Percentiles rank a stretch among this genome's conserved stretches.
Conservation (phyloP, 2,113 vertebrate species). For the Physeter macrocephalus region DNA sequence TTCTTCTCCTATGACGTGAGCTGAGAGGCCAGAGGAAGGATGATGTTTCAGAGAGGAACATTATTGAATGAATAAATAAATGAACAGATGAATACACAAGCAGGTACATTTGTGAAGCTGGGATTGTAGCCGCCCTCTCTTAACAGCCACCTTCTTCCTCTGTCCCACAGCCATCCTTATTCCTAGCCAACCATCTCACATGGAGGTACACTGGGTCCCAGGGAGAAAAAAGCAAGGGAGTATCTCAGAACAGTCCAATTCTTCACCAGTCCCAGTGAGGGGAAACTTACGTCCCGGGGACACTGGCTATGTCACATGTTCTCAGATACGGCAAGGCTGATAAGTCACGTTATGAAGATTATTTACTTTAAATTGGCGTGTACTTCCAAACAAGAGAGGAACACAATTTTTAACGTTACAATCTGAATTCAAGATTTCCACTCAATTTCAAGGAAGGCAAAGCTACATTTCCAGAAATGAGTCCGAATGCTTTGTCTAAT, state of each 20-base stretch:
- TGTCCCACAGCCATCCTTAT: not conserved
- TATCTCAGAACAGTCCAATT: not conserved
- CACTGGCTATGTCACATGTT: not conserved
- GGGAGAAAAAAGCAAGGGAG: not conserved
- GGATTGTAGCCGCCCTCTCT: not conserved
- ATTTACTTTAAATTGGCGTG: not conserved
- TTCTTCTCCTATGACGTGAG: not conserved
- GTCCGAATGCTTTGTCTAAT: not conserved
- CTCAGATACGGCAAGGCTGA: not conserved
- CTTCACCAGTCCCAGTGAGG: not conserved
- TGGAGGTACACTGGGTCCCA: not conserved
- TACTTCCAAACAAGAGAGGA: not conserved
- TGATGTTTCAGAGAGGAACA: not conserved
- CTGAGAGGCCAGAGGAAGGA: not conserved
- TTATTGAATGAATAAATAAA: not conserved
- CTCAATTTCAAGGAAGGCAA: not conserved
- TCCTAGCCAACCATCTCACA: not conserved
- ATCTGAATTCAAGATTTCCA: not conserved
- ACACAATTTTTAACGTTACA: not conserved
- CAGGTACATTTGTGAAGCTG: not conserved
- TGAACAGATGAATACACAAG: not conserved
- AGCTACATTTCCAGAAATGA: not conserved
- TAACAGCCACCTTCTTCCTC: not conserved
- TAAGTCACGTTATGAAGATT: not conserved
- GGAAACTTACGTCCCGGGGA: not conserved